A percentile compares a stretch with the other conserved stretches of the same genome.
Evolutionary conservation across 2,113 vertebrate genomes (phyloP).

Genomic region (Ammospiza caudacuta): DNA sequence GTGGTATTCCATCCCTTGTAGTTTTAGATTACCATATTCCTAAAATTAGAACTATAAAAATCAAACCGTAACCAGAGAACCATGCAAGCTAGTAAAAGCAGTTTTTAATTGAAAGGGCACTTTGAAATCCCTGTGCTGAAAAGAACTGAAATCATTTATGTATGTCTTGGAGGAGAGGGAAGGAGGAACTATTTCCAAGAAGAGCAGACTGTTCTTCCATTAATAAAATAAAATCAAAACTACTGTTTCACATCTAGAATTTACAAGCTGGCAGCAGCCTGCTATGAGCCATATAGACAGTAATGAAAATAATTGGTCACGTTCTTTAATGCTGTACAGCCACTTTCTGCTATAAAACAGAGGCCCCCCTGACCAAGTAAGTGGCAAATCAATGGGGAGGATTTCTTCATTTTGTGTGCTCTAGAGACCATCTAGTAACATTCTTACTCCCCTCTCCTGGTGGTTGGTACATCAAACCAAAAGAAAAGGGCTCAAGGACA

Average conservation of each 20-base stretch:
- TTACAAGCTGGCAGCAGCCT: neutral
- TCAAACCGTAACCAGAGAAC: constrained; percentile 29
- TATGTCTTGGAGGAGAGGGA: neutral
- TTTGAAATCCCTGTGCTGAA: neutral
- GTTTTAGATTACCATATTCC: constrained; percentile 48
- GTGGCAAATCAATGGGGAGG: neutral
- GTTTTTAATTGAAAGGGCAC: constrained; percentile 19
- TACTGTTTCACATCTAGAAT: neutral
- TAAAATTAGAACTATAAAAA: constrained; percentile 51
- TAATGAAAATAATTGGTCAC: neutral
- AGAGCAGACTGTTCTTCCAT: neutral
- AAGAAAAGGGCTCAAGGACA: neutral
- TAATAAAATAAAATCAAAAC: neutral
- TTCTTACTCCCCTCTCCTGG: neutral
- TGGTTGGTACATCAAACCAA: neutral
- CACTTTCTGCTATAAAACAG: neutral
- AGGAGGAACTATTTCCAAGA: constrained; percentile 8
- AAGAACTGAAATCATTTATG: neutral
- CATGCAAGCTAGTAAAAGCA: neutral
- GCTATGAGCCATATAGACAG: neutral
- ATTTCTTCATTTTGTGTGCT: neutral
- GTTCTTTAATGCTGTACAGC: neutral
- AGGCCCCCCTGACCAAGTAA: neutral
- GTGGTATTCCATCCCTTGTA: neutral
- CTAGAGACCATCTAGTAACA: neutral